Evolutionary conservation across 2,888 invertebrate species (phyloP), one percentile per base, ranked within the genome.

Genomic region (Apodemia mormo): DNA sequence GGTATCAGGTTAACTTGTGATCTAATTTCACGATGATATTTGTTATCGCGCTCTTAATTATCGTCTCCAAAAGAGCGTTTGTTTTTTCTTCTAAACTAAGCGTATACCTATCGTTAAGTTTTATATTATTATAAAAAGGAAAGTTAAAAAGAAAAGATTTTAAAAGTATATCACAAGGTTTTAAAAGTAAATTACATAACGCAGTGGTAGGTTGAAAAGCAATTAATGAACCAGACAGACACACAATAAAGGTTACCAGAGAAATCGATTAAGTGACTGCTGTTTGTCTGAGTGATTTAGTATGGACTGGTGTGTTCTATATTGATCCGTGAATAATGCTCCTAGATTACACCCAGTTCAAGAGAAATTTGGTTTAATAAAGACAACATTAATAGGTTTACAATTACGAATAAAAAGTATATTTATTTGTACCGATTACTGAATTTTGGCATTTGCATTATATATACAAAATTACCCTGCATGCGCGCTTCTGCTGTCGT

Each of bases 211-310:
- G 33, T 61, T 58, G 29, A 61, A 61, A 61, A 61, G 33, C 30
- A 33, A 61, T 61, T 61, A 61, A 14, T 61, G 58, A 61, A 33
- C 33, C 33, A 14, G 12, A 29, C 33, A 61, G 58, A 58, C 58
- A 30, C 58, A 33, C 12, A 3, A 61, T 61, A 61, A 61, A 61
- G 33, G 58, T 61, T 61, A 61, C 30, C 33, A 61, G 58, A 61
- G 58, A 61, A 61, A 30, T 61, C 58, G 58, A 61, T 61, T 61
- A 61, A 33, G 30, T 33, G 58, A 61, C 58, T 61, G 58, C 30
- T 61, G 58, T 58, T 58, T 61, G 58, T 61, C 58, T 33, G 9
- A 61, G 12, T 61, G 33, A 61, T 61, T 33, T 61, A 61, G 14
- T 58, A 58, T 22, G 58, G 58, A 8, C 58, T 58, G 29, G 14